Evolutionary conservation across 2,797 vertebrate genomes (phyloP).

Genomic region (Buceros bicornis): DNA sequence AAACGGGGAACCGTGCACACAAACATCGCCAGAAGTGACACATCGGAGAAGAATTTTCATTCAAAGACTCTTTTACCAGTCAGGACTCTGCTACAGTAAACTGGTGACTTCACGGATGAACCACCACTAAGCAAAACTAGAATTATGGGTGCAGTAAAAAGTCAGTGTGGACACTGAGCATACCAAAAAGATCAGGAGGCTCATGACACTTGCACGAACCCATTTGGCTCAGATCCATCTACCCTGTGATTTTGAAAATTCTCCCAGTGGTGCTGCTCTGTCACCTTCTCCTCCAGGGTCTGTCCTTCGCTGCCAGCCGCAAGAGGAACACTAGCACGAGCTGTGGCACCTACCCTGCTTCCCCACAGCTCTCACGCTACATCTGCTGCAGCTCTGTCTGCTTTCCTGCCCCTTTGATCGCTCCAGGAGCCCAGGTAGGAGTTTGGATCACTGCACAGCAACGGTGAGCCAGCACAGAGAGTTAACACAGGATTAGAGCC

Average conservation of each 20-base stretch:
- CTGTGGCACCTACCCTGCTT: background rate
- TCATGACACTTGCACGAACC: background rate
- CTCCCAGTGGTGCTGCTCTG: background rate
- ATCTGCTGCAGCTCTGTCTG: background rate
- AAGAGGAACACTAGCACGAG: background rate
- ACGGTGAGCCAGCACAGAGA: fast-evolving
- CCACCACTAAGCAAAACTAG: background rate
- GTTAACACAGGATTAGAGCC: background rate
- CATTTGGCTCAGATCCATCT: background rate
- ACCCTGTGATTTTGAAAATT: background rate
- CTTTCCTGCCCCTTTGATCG: background rate
- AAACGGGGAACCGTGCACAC: fast-evolving
- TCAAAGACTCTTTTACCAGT: background rate
- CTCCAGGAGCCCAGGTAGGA: background rate
- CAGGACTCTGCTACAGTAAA: background rate
- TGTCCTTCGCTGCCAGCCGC: background rate
- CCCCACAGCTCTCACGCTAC: background rate
- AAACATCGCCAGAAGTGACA: background rate
- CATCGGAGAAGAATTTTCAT: background rate
- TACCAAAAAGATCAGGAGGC: fast-evolving
- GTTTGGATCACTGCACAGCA: too few species aligned
- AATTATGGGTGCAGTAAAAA: background rate
- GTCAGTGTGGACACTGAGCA: background rate
- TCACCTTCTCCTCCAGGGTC: background rate
- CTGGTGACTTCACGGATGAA: background rate